These are phyloP conservation scores for Adoxophyes honmai DNA, from an alignment of 1,140 invertebrate species.

Conservation along the genomic window DNA sequence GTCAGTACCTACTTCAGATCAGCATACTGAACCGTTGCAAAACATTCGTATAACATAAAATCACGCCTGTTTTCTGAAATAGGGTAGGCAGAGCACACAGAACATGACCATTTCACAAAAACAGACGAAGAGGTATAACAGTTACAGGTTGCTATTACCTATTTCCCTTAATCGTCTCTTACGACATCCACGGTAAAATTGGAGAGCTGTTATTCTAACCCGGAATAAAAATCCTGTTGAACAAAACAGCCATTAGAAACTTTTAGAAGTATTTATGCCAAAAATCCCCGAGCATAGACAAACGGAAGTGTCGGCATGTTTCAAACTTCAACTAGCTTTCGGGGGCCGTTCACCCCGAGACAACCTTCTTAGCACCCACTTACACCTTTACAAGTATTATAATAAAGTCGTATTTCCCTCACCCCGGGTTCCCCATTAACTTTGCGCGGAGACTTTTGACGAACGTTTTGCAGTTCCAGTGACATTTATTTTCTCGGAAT, in stretches of 20 bases:
- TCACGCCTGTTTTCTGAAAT: too few species aligned
- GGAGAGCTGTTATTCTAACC: too few species aligned
- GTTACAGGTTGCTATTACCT: too few species aligned
- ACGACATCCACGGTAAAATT: too few species aligned
- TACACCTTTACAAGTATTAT: conserved; percentile 29
- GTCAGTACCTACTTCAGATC: too few species aligned
- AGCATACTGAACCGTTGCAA: too few species aligned
- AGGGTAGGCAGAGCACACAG: too few species aligned
- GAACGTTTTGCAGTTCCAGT: conserved; percentile 32
- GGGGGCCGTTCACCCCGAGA: conserved; percentile 53
- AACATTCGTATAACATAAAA: too few species aligned
- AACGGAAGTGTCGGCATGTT: conserved; percentile 59
- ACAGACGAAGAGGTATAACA: too few species aligned
- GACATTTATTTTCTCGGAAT: conserved; percentile 36
- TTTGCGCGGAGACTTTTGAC: conserved; percentile 29
- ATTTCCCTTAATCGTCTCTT: too few species aligned
- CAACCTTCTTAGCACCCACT: conserved; percentile 25
- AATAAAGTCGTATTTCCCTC: conserved; percentile 36
- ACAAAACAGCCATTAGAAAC: neutral
- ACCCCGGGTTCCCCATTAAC: conserved; percentile 17
- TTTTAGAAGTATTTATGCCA: neutral
- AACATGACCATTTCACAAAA: too few species aligned
- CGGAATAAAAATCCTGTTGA: too few species aligned
- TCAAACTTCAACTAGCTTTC: conserved; percentile 61
- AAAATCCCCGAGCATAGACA: conserved; percentile 26